Conservation (phyloP, 2,888 invertebrate genomes). For the Nowickia ferox region DNA sequence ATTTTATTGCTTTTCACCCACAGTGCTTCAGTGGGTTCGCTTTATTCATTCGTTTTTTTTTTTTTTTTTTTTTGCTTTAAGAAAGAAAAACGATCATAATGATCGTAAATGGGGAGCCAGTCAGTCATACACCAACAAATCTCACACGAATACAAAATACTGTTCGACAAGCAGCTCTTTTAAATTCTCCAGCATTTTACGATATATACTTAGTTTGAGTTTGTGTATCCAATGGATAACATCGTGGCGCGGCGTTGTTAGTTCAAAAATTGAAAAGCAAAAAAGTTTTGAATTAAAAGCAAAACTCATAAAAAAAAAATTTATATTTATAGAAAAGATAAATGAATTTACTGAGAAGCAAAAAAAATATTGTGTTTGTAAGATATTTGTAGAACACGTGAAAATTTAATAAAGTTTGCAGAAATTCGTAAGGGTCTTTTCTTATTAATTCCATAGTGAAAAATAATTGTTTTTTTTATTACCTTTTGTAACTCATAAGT, state of each 20-base stretch:
- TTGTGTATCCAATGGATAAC: constrained; percentile 77
- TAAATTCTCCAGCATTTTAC: constrained; percentile 79
- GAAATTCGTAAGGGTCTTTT: constrained; percentile 19
- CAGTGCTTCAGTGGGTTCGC: constrained; percentile 28
- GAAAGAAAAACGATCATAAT: constrained; percentile 38
- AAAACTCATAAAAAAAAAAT: constrained; percentile 37
- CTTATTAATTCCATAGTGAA: constrained; percentile 21
- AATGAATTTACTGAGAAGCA: constrained; percentile 27
- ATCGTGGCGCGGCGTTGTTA: constrained; percentile 55
- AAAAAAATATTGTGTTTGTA: constrained; percentile 1
- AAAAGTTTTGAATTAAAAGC: constrained; percentile 38
- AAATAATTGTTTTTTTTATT: constrained; percentile 8
- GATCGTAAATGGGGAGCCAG: constrained; percentile 68
- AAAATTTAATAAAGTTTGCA: constrained; percentile 58
- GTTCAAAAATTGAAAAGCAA: constrained; percentile 26
- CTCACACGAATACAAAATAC: constrained; percentile 42
- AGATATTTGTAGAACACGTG: constrained; percentile 59
- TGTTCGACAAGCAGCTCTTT: constrained; percentile 60
- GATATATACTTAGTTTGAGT: constrained; percentile 81
- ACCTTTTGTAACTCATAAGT: neutral
- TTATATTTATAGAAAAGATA: constrained; percentile 47
- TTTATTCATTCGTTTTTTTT: constrained; percentile 23
- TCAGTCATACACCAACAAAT: constrained; percentile 55
- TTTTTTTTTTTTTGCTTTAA: constrained; percentile 22
- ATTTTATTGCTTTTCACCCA: constrained; percentile 12